Conservation (phyloP, 1,140 invertebrate species). For the Ostrea denselamellosa region DNA sequence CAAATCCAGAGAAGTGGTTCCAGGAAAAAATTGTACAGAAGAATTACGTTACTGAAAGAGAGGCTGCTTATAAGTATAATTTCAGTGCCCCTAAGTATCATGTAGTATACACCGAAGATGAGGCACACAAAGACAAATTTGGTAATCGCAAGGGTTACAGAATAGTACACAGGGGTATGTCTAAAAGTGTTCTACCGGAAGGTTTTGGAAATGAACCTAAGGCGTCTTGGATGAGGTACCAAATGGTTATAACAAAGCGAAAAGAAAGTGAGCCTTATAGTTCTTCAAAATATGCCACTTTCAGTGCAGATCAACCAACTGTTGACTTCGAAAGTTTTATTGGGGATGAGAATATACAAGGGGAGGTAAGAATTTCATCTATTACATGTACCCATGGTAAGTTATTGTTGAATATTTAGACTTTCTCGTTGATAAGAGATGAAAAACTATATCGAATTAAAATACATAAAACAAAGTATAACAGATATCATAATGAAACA, state of each 20-base stretch:
- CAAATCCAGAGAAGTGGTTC: slow-evolving; percentile 38
- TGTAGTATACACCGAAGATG: slow-evolving; percentile 62
- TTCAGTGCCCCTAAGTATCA: slow-evolving; percentile 70
- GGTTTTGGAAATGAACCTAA: slow-evolving; percentile 65
- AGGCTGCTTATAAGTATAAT: slow-evolving; percentile 68
- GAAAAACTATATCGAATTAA: too few relatives aligned
- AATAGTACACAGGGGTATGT: slow-evolving; percentile 53
- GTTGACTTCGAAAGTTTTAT: slow-evolving; percentile 56
- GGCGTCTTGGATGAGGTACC: slow-evolving; percentile 67
- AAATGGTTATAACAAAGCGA: slow-evolving; percentile 69
- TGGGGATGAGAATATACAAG: slow-evolving; percentile 24
- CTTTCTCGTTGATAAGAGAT: too few relatives aligned
- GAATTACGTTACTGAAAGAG: slow-evolving; percentile 60
- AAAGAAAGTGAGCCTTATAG: slow-evolving; percentile 64
- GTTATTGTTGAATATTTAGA: too few relatives aligned
- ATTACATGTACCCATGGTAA: neutral
- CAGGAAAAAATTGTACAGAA: slow-evolving; percentile 54
- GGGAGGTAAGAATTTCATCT: neutral
- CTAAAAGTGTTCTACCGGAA: slow-evolving; percentile 64
- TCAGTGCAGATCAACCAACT: slow-evolving; percentile 60
- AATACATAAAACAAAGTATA: too few relatives aligned
- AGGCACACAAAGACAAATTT: slow-evolving; percentile 44
- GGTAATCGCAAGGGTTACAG: slow-evolving; percentile 61
- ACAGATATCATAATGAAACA: too few relatives aligned
- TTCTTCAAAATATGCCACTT: slow-evolving; percentile 59